These are phyloP conservation scores for Limnephilus auricula DNA, from an alignment of 2,888 invertebrate species.

Conservation along the genomic window DNA sequence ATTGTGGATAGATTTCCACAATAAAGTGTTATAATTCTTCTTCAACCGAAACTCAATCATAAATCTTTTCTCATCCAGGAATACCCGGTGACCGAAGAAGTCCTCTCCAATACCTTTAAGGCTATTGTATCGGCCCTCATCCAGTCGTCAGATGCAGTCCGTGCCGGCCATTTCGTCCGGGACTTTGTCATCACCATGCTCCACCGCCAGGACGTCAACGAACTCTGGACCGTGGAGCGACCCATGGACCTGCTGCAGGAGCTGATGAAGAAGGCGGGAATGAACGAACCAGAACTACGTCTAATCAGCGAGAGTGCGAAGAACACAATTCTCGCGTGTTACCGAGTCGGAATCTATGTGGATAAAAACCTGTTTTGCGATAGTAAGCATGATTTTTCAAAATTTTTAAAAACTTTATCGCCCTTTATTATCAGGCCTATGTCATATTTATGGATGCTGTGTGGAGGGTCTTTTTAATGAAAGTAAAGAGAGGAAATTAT, in stretches of 20 bases:
- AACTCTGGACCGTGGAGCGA: conserved; percentile 89
- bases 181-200: conserved; percentile 93
- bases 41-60: not conserved
- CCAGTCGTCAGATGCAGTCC: conserved; percentile 81
- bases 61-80: conserved; percentile 76
- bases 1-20: no score
- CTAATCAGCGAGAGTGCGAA: conserved; percentile 87
- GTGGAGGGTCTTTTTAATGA: no score
- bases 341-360: conserved; percentile 92
- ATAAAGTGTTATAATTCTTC: not conserved
- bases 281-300: conserved; percentile 84
- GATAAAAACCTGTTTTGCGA: conserved; percentile 88
- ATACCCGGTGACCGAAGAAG: conserved; percentile 81
- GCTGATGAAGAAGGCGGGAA: conserved; percentile 80
- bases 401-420: conserved; percentile 25
- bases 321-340: conserved; percentile 89
- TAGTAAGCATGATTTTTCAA: conserved; percentile 77
- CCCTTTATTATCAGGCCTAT: not conserved
- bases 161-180: conserved; percentile 86
- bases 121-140: conserved; percentile 89
- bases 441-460: not conserved
- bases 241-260: conserved; percentile 85
- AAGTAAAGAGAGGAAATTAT: no score
- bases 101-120: conserved; percentile 85
- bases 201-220: conserved; percentile 89